phyloP scores from a whole-genome alignment of 2,797 vertebrate genomes.

The Poliocrania exsul region DNA sequence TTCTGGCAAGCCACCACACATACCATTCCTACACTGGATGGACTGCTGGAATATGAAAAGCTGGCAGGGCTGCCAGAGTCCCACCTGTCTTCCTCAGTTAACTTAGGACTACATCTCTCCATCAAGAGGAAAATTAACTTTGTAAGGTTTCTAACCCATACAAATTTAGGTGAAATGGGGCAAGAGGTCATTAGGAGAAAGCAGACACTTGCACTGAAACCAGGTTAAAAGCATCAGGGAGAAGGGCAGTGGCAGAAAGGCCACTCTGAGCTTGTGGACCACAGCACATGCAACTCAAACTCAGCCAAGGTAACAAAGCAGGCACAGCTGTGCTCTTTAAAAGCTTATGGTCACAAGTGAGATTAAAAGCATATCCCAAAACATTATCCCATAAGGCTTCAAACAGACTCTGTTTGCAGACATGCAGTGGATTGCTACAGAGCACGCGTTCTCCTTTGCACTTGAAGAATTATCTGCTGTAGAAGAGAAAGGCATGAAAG shows the following conservation, averaged over 20 bases:
- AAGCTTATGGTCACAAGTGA: not conserved
- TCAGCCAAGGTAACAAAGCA: not conserved
- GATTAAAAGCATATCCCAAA: not conserved
- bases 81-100: not conserved
- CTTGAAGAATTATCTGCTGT: not conserved
- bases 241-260: not conserved
- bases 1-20: not conserved
- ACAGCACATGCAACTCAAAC: fast-evolving
- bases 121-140: not conserved
- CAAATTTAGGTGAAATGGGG: not conserved
- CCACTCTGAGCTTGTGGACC: not conserved
- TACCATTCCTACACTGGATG: not conserved
- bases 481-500: not conserved
- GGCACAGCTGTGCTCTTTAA: not conserved
- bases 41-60: not conserved
- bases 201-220: not conserved
- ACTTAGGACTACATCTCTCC: not conserved
- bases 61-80: not conserved
- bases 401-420: not conserved
- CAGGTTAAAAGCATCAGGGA: not conserved
- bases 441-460: fast-evolving
- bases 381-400: too few relatives aligned
- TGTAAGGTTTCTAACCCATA: not conserved
- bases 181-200: not conserved
- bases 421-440: not conserved